Evolutionary conservation across 2,113 vertebrate genomes (phyloP).

Genomic region (Conger conger): DNA sequence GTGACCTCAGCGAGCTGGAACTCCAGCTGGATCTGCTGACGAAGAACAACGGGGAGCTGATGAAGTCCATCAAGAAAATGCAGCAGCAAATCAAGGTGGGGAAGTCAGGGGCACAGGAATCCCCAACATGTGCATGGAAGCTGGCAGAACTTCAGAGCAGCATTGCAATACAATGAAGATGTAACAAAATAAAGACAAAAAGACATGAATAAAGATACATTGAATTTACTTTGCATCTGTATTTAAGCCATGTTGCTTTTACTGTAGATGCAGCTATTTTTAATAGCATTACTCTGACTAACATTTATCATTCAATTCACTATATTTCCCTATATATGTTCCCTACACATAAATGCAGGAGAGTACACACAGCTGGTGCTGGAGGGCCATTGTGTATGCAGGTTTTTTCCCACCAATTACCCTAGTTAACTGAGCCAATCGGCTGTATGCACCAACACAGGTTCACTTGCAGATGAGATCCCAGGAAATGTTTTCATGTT

Average conservation of each 20-base stretch:
- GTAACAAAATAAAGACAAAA: background rate
- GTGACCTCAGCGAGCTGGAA: conserved; percentile 66
- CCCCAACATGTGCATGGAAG: no score
- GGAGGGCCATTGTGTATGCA: background rate
- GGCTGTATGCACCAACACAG: no score
- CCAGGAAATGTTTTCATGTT: no score
- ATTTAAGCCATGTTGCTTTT: background rate
- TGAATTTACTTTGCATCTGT: background rate
- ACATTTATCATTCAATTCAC: background rate
- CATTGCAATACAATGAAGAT: background rate
- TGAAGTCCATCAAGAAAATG: conserved; percentile 70
- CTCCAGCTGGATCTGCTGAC: conserved; percentile 67
- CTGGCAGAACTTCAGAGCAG: background rate
- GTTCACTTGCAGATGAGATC: background rate
- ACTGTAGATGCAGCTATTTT: background rate
- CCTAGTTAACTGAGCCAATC: no score
- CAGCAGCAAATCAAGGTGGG: conserved; percentile 75
- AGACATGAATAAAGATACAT: background rate
- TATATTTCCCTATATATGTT: background rate
- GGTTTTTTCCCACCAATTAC: no score
- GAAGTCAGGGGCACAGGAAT: background rate
- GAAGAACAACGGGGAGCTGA: conserved; percentile 68
- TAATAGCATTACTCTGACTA: background rate
- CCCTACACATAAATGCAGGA: background rate
- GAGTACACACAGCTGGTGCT: background rate